Evolutionary conservation across 2,797 vertebrate genomes (phyloP), one percentile per base, ranked within the genome.

Genomic region (Lepus townsendii): DNA sequence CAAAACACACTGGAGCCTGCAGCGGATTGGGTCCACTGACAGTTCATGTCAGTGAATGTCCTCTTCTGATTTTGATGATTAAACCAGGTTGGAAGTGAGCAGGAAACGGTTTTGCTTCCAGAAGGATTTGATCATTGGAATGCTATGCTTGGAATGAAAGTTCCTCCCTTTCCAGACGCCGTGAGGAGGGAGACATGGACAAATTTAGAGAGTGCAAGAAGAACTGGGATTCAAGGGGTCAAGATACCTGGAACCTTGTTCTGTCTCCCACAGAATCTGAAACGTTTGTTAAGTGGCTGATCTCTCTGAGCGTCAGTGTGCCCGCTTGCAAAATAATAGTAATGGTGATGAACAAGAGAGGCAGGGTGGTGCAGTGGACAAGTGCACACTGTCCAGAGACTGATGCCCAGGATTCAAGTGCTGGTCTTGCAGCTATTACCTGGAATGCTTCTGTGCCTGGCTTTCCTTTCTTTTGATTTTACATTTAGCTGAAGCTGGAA

Each of bases 91-190:
- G 50, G 86, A 93, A 35, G 26, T 72, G 47, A 94, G 88, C 38
- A 76, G 90, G 73, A 92, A 65, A 75, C 1, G 1, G 4, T 62
- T 92, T 90, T 78, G 13, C 57, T 87, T 93, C 27, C 42, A 30
- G 89, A 93, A 89, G 42, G 3, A 93, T 92, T 50, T 82, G 35
- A 91, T 27, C 91, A 80, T 50, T 80, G 42, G 62, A 93, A 78
- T 82, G 20, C 57, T 83, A 24, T 66, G 54, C 47, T 94, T 88
- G 52, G 52, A 65, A 32, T 24, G 90, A 60, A 83, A 84, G 4
- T 20, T 87, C 52, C 9, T 35, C 35, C 27, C 7, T 84, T 94
- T 66, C 26, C 30, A 92, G 80, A 82, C 82, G 30, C 20, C 66
- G 19, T 72, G 24, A 79, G 42, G 54, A 50, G 47, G 32, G 5